A percentile compares a stretch with the other conserved stretches of the same genome.
These are phyloP conservation scores for Dolichopus griseipennis DNA, from an alignment of 2,888 invertebrate genomes.

Conservation along the genomic window DNA sequence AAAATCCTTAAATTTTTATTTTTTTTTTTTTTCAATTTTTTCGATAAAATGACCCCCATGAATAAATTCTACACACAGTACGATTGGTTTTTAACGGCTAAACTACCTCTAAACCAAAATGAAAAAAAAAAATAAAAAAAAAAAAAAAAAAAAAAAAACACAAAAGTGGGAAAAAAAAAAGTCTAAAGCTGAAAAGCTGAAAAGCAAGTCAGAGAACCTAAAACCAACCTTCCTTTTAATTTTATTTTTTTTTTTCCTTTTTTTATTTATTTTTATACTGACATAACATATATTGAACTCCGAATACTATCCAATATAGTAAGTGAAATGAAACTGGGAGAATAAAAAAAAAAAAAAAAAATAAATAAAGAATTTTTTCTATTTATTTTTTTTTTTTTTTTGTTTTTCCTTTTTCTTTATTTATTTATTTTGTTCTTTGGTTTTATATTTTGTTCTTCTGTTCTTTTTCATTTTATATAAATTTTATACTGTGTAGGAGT, in stretches of 20 bases:
- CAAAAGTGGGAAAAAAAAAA: too few relatives aligned
- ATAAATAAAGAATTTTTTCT: constrained; percentile 16
- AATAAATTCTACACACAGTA: not conserved
- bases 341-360: constrained; percentile 20
- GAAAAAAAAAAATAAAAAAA: too few relatives aligned
- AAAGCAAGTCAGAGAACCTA: not conserved
- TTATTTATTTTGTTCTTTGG: constrained; percentile 18
- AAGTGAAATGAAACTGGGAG: not conserved
- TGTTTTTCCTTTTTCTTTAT: constrained; percentile 24
- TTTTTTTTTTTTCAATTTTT: too few relatives aligned
- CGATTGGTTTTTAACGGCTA: too few relatives aligned
- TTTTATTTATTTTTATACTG: too few relatives aligned
- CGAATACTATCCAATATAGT: not conserved
- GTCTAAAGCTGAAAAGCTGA: not conserved
- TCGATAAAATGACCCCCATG: not conserved
- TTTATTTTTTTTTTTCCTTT: too few relatives aligned
- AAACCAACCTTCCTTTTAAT: not conserved
- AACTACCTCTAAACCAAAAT: too few relatives aligned
- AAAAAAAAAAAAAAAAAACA: too few relatives aligned
- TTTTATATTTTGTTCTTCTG: constrained; percentile 15
- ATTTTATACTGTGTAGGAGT: constrained; percentile 16
- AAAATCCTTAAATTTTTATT: not conserved
- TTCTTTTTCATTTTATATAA: not conserved
- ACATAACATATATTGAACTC: not conserved
- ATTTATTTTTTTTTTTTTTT: constrained; percentile 23